Evolutionary conservation across 1,140 invertebrate genomes (phyloP), one percentile per base, ranked within the genome.

Genomic region (Papilio dardanus): DNA sequence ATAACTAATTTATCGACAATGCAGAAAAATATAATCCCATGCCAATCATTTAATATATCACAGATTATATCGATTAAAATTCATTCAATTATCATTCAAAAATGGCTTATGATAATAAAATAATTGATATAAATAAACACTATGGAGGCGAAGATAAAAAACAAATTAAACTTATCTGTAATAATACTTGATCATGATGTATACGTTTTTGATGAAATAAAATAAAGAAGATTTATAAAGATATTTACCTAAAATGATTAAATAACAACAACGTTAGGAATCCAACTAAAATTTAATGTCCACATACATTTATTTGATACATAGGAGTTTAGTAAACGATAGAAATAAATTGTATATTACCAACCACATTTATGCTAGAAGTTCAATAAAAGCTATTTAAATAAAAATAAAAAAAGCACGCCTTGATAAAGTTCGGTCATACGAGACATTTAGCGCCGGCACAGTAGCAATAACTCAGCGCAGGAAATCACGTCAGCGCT

Each of bases 401-500:
- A 8, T 19, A 24, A 24, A 54, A 24, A 1, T n/a, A 46, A 75
- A 37, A 2, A 78, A 65, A 24, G 12, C 31, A 83, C 88, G 76
- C 21, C 88, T 10, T 1, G 58, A 86, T 88, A 92, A 93, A 82
- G 88, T 88, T 81, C 89, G 81, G n/a, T 19, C 84, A 77, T 19
- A 21, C 79, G 62, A 84, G 87, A 75, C 89, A 86, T 91, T 92
- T 92, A 93, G 91, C 88, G 86, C 85, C 88, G 87, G 84, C 84
- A 92, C 91, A 93, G 92, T 92, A 91, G 91, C 91, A 92, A 92
- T 92, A 93, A 93, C 89, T 93, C 88, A 91, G 86, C 89, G 86
- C 91, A 92, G 90, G 92, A 92, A 93, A 93, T 93, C 92, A 93
- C 92, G 91, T 93, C 92, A 92, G 90, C 92, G 92, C 90, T 94